Percentiles rank a stretch among this genome's conserved stretches.
These are phyloP conservation scores for Terebella lapidaria DNA, from an alignment of 2,888 invertebrate genomes.

Conservation along the genomic window DNA sequence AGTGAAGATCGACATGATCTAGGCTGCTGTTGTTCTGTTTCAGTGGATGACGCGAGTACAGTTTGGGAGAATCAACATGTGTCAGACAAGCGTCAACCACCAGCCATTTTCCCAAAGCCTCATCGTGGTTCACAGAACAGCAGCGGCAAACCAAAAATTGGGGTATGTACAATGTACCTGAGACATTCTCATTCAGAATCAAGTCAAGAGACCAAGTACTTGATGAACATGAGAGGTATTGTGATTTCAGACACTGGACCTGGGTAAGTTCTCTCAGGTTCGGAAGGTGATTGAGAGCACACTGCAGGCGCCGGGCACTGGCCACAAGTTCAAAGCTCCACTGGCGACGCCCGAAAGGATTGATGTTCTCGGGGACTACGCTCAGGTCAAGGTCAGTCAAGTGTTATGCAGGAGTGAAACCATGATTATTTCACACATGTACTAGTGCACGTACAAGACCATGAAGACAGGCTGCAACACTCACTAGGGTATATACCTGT, in stretches of 20 bases:
- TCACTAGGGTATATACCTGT: no score
- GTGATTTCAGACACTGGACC: constrained; percentile 82
- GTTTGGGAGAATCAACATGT: background rate
- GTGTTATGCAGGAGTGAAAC: no score
- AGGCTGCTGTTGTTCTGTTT: background rate
- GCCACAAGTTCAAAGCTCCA: constrained; percentile 70
- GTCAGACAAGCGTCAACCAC: background rate
- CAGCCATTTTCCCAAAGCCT: background rate
- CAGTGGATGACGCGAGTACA: background rate
- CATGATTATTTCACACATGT: no score
- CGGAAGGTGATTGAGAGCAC: constrained; percentile 68
- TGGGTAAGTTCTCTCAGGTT: constrained; percentile 83
- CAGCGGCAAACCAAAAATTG: no score
- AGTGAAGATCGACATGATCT: no score
- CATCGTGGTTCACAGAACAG: background rate
- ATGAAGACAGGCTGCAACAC: no score
- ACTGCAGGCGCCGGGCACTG: constrained; percentile 58
- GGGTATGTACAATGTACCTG: background rate
- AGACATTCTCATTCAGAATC: no score
- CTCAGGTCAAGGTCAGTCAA: constrained; percentile 59
- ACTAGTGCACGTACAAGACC: no score
- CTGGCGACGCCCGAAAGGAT: constrained; percentile 73
- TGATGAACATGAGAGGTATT: no score
- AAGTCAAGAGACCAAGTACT: no score
- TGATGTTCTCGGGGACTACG: constrained; percentile 69